Percentiles rank a stretch among this genome's conserved stretches.
Evolutionary conservation across 1,140 invertebrate genomes (phyloP).

Genomic region (fruit fly (Drosophila melanogaster)): Release_6_plus_ISO1_MT NC_004354.4:10638501-10639000

Average conservation of each 20-base stretch:
- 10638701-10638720: too few species aligned
- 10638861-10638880: slow-evolving; percentile 49
- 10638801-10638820: slow-evolving; percentile 10
- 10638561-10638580: too few species aligned
- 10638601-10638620: too few species aligned
- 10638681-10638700: neutral
- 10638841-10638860: slow-evolving; percentile 10
- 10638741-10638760: neutral
- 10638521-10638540: too few species aligned
- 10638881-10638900: slow-evolving; percentile 74
- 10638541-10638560: too few species aligned
- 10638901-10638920: slow-evolving; percentile 49
- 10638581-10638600: too few species aligned
- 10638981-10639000: slow-evolving; percentile 61
- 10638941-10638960: slow-evolving; percentile 23
- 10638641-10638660: too few species aligned
- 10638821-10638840: neutral
- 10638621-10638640: too few species aligned
- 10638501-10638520: too few species aligned
- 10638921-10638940: slow-evolving; percentile 9
- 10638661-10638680: neutral
- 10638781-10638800: slow-evolving; percentile 4
- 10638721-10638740: neutral
- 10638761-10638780: neutral
- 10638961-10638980: slow-evolving; percentile 50